These are phyloP conservation scores for Drosophila villosipedis DNA, from an alignment of 2,888 invertebrate genomes.

Conservation along the genomic window DNA sequence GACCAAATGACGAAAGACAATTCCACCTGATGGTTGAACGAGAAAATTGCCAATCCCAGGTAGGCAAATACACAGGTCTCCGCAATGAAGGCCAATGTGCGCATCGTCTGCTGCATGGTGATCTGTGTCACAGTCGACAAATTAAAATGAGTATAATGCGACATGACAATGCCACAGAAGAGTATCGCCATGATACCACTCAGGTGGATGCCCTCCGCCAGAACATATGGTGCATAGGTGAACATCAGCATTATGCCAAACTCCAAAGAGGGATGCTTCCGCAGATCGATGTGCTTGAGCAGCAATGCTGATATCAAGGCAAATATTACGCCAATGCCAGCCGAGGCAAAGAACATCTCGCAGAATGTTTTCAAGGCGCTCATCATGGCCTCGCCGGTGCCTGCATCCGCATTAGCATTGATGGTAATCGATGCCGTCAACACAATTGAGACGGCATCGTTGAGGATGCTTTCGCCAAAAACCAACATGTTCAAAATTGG, in stretches of 20 bases:
- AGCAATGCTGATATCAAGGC: slow-evolving; percentile 96
- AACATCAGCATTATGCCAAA: slow-evolving; percentile 99
- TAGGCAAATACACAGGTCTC: slow-evolving; percentile 99
- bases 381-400: slow-evolving; percentile 93
- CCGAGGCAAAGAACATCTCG: slow-evolving; percentile 99
- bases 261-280: slow-evolving; percentile 98
- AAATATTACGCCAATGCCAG: slow-evolving; percentile 97
- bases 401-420: slow-evolving; percentile 88
- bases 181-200: slow-evolving; percentile 99
- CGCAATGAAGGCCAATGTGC: slow-evolving; percentile 97
- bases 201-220: slow-evolving; percentile 98
- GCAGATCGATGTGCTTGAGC: slow-evolving; percentile 97
- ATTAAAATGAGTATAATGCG: slow-evolving; percentile 99
- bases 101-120: slow-evolving; percentile 99
- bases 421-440: slow-evolving; percentile 94
- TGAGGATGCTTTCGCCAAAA: slow-evolving; percentile 93
- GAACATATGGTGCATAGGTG: slow-evolving; percentile 98
- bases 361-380: slow-evolving; percentile 96
- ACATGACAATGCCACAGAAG: slow-evolving; percentile 99
- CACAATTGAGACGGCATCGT: slow-evolving; percentile 99
- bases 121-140: slow-evolving; percentile 99
- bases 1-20: slow-evolving; percentile 97
- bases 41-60: slow-evolving; percentile 90
- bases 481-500: slow-evolving; percentile 99
- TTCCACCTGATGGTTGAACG: slow-evolving; percentile 97